Percentiles rank a stretch among this genome's conserved stretches.
Evolutionary conservation across 2,888 invertebrate genomes (phyloP).

Genomic region (Lasioglossum pauxillum): DNA sequence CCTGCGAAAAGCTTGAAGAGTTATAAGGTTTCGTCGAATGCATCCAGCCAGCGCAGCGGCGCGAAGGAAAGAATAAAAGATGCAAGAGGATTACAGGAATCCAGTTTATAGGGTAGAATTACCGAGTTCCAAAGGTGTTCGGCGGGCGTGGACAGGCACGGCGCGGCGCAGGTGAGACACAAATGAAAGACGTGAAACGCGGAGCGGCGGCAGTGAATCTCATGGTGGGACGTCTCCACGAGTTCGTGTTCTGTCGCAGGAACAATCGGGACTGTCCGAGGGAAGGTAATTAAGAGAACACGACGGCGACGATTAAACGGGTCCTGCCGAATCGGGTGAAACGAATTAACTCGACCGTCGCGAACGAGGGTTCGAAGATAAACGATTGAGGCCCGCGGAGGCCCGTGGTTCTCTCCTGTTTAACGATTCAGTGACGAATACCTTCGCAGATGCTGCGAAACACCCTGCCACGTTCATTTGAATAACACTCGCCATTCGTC

Average conservation of each 20-base stretch:
- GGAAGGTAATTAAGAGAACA: conserved; percentile 71
- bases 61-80: neutral
- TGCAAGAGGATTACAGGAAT: neutral
- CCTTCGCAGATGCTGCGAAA: conserved; percentile 21
- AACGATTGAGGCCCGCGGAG: conserved; percentile 59
- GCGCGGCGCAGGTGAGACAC: conserved; percentile 64
- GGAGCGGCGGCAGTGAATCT: conserved; percentile 38
- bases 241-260: conserved; percentile 58
- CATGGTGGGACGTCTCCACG: conserved; percentile 45
- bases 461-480: neutral
- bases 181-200: conserved; percentile 64
- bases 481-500: conserved; percentile 1
- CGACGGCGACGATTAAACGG: conserved; percentile 72
- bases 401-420: conserved; percentile 30
- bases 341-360: conserved; percentile 71
- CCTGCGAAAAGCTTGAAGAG: neutral
- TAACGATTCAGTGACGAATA: conserved; percentile 59
- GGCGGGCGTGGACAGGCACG: conserved; percentile 53
- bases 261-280: conserved; percentile 69
- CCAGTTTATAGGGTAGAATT: neutral
- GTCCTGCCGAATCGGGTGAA: conserved; percentile 65
- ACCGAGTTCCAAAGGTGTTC: conserved; percentile 14
- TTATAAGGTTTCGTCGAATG: neutral
- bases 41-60: neutral
- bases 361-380: conserved; percentile 66